These are phyloP conservation scores for Tenthredo scrophulariae DNA, from an alignment of 2,888 invertebrate genomes.

Conservation along the genomic window DNA sequence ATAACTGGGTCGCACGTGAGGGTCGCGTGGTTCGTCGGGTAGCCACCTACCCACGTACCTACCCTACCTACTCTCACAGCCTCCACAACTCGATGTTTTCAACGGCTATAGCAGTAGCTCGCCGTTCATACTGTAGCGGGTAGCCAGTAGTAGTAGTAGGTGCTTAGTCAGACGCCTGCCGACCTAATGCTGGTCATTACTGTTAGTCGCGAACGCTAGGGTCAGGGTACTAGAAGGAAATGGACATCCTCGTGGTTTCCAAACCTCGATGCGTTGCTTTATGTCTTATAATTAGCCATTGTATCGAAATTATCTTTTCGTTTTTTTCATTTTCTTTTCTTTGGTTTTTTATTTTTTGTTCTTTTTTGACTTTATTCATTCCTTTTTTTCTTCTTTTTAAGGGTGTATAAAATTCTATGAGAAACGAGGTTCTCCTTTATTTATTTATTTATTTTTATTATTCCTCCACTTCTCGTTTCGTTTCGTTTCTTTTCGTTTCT, in stretches of 20 bases:
- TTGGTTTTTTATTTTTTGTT: no score
- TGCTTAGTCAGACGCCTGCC: conserved; percentile 49
- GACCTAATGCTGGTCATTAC: conserved; percentile 47
- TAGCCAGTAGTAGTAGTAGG: conserved; percentile 42
- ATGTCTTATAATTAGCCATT: background rate
- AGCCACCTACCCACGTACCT: background rate
- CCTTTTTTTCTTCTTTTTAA: no score
- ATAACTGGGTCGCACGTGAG: conserved; percentile 52
- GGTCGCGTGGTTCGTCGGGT: conserved; percentile 44
- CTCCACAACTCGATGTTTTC: background rate
- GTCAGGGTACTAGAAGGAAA: background rate
- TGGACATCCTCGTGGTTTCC: background rate
- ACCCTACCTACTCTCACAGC: conserved; percentile 4
- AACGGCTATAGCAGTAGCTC: background rate
- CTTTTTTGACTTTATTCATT: no score
- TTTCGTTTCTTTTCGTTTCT: no score
- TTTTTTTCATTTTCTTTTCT: no score
- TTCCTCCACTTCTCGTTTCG: no score
- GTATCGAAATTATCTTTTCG: no score
- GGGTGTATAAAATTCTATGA: background rate
- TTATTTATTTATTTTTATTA: background rate
- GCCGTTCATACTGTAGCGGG: conserved; percentile 3
- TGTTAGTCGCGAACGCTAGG: conserved; percentile 25
- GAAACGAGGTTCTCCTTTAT: background rate
- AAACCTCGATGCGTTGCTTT: background rate